Base-by-base conservation (phyloP, 2,888 invertebrate species). In the Elegia similella region DNA sequence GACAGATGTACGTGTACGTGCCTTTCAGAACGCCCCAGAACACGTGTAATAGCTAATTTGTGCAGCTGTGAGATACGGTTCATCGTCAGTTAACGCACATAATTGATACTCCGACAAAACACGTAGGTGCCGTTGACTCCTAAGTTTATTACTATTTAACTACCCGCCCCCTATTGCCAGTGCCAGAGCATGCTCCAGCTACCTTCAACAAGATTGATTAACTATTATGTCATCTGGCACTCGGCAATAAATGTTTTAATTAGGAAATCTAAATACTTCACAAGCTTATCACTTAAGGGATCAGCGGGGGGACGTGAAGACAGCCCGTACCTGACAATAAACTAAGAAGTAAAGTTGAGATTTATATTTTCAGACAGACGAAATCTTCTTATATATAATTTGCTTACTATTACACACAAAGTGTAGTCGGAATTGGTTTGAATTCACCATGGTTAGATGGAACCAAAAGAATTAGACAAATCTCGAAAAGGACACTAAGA, bases 141-240 rank as follows among this genome's bases (percentile, higher is more conserved):
- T 64, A 62, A 60, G 63, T 74, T 69, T 72, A 72, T 68, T 68
- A 67, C 62, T 61, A 61, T 70, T 70, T 73, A 72, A 72, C 69
- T 66, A 73, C 65, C 61, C 52, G 55, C 42, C 59, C 61, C 57
- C 48, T 59, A 58, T 52, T 57, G 29, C 56, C 55, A 12, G 58
- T 57, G 29, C 56, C 55, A 12, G 58, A 57, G 50, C 63, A 62
- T 68, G 61, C 66, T 59, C 59, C 57, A 58, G 55, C 60, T 61
- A 60, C 52, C 66, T n/a, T 68, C 48, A 53, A 59, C 55, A 48
- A 53, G 57, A 23, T 23, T 23, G 53, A 55, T 57, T 58, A 57
- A 46, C 10, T 1, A 6, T 23, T 1, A 44, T 12, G 1, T 1
- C 23, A 46, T 46, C 23, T 12, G 16, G 12, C 17, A 12, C 46